phyloP scores from a whole-genome alignment of 2,797 vertebrate species.

The Intellagama lesueurii region DNA sequence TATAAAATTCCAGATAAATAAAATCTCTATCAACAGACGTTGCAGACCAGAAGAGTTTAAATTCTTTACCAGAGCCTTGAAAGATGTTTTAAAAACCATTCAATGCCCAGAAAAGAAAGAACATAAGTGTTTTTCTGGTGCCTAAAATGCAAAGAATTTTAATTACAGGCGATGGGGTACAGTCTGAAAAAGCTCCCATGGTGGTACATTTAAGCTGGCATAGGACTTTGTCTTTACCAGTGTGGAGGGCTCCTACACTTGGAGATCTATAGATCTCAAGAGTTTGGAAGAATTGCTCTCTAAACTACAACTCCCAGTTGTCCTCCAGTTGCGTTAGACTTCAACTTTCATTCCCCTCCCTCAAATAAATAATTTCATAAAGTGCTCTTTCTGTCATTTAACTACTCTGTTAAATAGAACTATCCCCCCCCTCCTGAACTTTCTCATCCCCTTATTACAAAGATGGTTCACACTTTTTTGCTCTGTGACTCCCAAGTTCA shows the following conservation, averaged over 20 bases:
- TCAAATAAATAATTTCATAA: not conserved
- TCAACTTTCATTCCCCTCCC: not conserved
- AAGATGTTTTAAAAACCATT: not conserved
- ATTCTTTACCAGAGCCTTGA: not conserved
- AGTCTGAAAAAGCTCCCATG: not conserved
- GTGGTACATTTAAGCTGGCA: not conserved
- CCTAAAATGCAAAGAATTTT: not conserved
- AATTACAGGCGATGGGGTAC: not conserved
- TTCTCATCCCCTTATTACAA: not conserved
- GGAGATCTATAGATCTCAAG: not conserved
- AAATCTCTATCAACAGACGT: not conserved
- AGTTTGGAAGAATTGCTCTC: too few species aligned
- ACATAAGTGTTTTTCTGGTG: not conserved
- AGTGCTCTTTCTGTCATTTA: not conserved
- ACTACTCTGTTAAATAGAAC: not conserved
- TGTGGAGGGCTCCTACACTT: not conserved
- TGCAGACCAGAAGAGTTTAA: not conserved
- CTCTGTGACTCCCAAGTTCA: slow-evolving; percentile 38
- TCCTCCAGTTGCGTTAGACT: not conserved
- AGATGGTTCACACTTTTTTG: slow-evolving; percentile 23
- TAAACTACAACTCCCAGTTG: too few species aligned
- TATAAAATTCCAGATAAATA: not conserved
- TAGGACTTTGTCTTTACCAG: not conserved
- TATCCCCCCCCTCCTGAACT: too few species aligned
- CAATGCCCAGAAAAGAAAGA: not conserved